Base-by-base conservation (phyloP, 2,113 vertebrate species). In the Vulpes vulpes region DNA sequence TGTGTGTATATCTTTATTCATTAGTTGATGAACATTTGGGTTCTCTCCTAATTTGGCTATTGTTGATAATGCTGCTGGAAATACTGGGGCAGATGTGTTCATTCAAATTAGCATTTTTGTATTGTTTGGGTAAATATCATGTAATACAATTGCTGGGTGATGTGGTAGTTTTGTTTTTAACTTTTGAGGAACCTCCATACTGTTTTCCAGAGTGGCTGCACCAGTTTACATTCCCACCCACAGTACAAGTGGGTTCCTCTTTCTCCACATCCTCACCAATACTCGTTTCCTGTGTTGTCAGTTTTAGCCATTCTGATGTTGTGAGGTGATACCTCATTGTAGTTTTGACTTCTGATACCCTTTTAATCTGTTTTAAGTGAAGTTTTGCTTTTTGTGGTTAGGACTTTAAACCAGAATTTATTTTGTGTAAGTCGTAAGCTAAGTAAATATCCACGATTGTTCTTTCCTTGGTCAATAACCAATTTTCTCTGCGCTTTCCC, bases 351-450 rank as follows among this genome's bases (percentile, higher is more conserved):
- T 51, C 25, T 78, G 23, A 57, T 91, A 76, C 3, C 74, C 51
- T 89, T 88, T 76, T 67, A 94, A 19, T 86, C 85, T 35, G 11
- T 87, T 85, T 87, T 82, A 89, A 89, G 83, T 82, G 85, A 89
- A 87, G 53, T 91, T 89, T 94, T 91, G 7, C 14, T 20, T 96
- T 84, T 95, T 5, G 7, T 69, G 69, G 38, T 43, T 74, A 64
- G 76, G 53, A 88, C 19, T 94, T 89, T 71, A 51, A 85, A 57
- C 38, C 69, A 60, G 53, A 94, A 64, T 93, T 83, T 88, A 87
- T 88, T 93, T 93, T 91, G 59, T 84, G 4, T 51, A 71, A 14
- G 16, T 43, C 76, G 10, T 85, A 86, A 94, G 20, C 51, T 88
- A 51, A 17, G 27, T 94, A 43, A 78, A 86, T 65, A n/a, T 91